phyloP scores from a whole-genome alignment of 2,888 invertebrate genomes.

The Xestia c-nigrum region DNA sequence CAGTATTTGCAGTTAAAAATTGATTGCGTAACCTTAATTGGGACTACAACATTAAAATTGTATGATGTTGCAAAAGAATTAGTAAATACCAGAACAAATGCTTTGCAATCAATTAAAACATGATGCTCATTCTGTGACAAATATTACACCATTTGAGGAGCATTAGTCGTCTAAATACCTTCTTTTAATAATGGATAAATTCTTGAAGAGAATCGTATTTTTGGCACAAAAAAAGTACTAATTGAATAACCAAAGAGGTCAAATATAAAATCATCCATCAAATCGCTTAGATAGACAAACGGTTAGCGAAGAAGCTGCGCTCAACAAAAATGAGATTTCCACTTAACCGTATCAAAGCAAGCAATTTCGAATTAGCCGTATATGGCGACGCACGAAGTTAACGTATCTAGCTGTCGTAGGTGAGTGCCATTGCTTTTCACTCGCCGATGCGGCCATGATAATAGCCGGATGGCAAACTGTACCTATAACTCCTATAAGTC shows the following conservation, averaged over 20 bases:
- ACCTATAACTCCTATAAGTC: constrained; percentile 57
- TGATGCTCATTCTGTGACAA: constrained; percentile 18
- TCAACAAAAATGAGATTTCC: constrained; percentile 41
- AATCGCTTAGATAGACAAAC: constrained; percentile 4
- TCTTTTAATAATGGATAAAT: background rate
- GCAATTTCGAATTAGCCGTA: constrained; percentile 62
- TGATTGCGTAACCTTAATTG: constrained; percentile 40
- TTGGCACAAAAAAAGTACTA: background rate
- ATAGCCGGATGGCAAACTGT: constrained; percentile 54
- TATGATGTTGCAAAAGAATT: constrained; percentile 37
- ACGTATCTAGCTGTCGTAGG: constrained; percentile 56
- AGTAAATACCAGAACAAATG: constrained; percentile 43
- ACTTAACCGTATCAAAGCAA: constrained; percentile 57
- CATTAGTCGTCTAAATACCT: background rate
- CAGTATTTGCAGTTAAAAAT: constrained; percentile 40
- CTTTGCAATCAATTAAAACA: constrained; percentile 35
- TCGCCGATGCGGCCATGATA: constrained; percentile 62
- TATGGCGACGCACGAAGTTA: constrained; percentile 64
- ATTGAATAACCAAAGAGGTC: background rate
- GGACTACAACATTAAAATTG: constrained; percentile 15
- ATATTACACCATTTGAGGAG: constrained; percentile 11
- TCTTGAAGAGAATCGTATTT: background rate
- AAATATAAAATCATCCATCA: background rate
- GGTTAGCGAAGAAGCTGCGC: constrained; percentile 10
- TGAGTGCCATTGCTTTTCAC: constrained; percentile 63